These are phyloP conservation scores for Puntigrus tetrazona DNA, from an alignment of 2,113 vertebrate genomes.

Conservation along the genomic window DNA sequence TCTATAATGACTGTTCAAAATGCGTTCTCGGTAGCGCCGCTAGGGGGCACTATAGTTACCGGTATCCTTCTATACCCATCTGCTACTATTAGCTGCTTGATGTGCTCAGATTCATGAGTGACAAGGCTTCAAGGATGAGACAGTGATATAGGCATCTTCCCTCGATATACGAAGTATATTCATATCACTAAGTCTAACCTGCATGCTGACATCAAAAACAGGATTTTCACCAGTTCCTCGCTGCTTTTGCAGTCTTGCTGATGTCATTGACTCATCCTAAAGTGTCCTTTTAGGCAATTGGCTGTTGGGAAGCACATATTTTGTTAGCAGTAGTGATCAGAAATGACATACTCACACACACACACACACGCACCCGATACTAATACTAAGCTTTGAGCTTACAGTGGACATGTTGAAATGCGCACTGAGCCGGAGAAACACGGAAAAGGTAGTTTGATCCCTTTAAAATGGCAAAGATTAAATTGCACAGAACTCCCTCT, in stretches of 20 bases:
- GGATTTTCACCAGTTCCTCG: not conserved
- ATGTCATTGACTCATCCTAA: not conserved
- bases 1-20: not conserved
- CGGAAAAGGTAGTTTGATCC: not conserved
- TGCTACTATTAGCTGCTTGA: not conserved
- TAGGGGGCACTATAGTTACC: not conserved
- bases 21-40: not conserved
- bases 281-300: constrained; percentile 3
- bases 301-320: not conserved
- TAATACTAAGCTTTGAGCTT: not conserved
- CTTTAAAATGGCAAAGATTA: constrained; percentile 21
- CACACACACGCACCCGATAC: no score
- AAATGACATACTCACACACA: not conserved
- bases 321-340: not conserved
- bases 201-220: not conserved
- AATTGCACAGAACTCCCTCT: not conserved
- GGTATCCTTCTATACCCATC: not conserved
- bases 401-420: not conserved
- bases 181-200: not conserved
- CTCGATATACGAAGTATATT: not conserved
- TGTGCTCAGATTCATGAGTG: not conserved
- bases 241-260: not conserved
- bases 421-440: not conserved
- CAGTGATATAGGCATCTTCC: not conserved
- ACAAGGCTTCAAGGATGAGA: not conserved